Percentiles rank a stretch among this genome's conserved stretches.
Evolutionary conservation across 2,113 vertebrate genomes (phyloP).

Genomic region (Grallaria varia): DNA sequence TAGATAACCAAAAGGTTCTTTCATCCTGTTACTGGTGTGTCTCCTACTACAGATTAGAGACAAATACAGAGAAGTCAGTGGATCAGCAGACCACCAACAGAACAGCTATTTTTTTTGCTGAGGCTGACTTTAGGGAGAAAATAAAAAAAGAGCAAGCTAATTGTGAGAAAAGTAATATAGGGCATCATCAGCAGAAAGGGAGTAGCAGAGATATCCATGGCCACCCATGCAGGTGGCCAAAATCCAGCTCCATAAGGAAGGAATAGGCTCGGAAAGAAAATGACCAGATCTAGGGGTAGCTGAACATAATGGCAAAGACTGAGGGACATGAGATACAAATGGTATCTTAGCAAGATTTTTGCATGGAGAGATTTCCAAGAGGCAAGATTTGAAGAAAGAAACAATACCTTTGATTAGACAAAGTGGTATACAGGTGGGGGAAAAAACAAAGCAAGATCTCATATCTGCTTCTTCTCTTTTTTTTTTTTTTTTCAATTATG

Average conservation of each 20-base stretch:
- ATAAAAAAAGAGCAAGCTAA: not conserved
- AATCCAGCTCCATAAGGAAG: not conserved
- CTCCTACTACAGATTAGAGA: not conserved
- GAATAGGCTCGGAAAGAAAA: not conserved
- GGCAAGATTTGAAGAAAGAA: not conserved
- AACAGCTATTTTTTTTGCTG: not conserved
- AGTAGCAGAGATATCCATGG: not conserved
- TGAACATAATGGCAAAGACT: not conserved
- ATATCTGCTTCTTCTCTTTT: not conserved
- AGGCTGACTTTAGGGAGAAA: not conserved
- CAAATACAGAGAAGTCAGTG: not conserved
- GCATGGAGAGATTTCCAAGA: not conserved
- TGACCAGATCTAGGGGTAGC: fast-evolving
- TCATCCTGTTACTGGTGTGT: fast-evolving
- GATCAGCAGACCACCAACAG: not conserved
- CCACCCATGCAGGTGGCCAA: not conserved
- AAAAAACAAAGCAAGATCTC: not conserved
- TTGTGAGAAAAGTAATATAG: not conserved
- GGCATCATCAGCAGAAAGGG: not conserved
- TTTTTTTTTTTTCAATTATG: not conserved
- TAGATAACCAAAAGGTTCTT: not conserved
- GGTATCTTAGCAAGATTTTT: not conserved
- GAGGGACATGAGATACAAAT: not conserved
- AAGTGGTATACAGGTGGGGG: not conserved
- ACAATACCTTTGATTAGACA: not conserved